Evolutionary conservation across 1,140 invertebrate genomes (phyloP).

Genomic region (Zophobas atratus): DNA sequence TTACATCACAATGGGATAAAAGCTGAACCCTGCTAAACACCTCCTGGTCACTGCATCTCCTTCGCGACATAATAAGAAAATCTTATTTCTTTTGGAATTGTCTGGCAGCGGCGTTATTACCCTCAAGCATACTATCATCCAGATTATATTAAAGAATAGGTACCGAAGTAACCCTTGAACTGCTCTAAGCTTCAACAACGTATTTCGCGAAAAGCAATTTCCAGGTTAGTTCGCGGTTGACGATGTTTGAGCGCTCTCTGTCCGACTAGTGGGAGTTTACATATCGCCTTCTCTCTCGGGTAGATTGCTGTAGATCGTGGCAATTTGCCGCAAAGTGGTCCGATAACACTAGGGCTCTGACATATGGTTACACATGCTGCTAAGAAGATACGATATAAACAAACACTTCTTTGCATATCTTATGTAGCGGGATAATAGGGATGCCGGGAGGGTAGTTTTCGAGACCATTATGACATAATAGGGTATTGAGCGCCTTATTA

Average conservation of each 20-base stretch:
- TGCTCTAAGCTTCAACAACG: slow-evolving; percentile 56
- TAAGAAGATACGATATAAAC: slow-evolving; percentile 64
- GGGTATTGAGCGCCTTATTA: slow-evolving; percentile 63
- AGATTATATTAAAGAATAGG: slow-evolving; percentile 58
- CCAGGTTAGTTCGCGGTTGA: slow-evolving; percentile 61
- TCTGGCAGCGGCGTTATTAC: slow-evolving; percentile 8
- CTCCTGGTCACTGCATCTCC: background rate
- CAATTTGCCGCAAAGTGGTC: slow-evolving; percentile 65
- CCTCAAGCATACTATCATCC: slow-evolving; percentile 13
- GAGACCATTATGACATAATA: slow-evolving; percentile 63
- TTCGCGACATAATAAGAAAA: slow-evolving; percentile 12
- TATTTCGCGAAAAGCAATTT: slow-evolving; percentile 62
- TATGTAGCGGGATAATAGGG: slow-evolving; percentile 62
- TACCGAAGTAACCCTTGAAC: slow-evolving; percentile 59
- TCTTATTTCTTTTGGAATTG: slow-evolving; percentile 14
- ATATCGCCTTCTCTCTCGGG: slow-evolving; percentile 17
- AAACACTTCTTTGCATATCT: slow-evolving; percentile 66
- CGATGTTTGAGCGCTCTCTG: slow-evolving; percentile 54
- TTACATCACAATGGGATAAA: slow-evolving; percentile 21
- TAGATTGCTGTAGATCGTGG: slow-evolving; percentile 62
- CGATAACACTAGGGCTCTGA: slow-evolving; percentile 63
- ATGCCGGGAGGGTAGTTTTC: slow-evolving; percentile 61
- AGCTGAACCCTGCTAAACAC: background rate
- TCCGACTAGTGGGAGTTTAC: slow-evolving; percentile 17
- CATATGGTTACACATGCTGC: slow-evolving; percentile 65